Percentiles rank a stretch among this genome's conserved stretches.
Conservation (phyloP, 2,113 vertebrate genomes). For the Entelurus aequoreus region DNA sequence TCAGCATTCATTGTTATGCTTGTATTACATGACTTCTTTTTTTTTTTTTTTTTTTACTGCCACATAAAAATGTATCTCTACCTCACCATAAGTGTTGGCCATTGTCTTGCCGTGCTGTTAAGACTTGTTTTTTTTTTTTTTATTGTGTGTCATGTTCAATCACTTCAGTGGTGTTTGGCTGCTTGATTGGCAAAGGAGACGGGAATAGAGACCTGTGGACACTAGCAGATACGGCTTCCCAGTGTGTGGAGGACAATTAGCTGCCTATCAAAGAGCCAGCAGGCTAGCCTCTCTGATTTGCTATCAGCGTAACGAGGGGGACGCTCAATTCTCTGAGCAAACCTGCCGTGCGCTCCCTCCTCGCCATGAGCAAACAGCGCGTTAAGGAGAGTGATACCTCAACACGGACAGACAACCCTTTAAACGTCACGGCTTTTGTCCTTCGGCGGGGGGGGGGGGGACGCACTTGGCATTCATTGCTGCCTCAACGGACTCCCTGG, state of each 20-base stretch:
- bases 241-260: constrained; percentile 72
- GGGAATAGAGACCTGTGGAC: constrained; percentile 71
- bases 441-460: neutral
- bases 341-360: constrained; percentile 5
- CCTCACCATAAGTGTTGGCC: constrained; percentile 77
- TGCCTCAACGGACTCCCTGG: neutral
- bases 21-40: constrained; percentile 5
- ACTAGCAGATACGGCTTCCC: constrained; percentile 68
- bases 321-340: constrained; percentile 31
- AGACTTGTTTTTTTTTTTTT: constrained; percentile 68
- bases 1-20: constrained; percentile 72
- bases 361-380: constrained; percentile 12
- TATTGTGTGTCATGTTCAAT: constrained; percentile 88
- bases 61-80: constrained; percentile 85
- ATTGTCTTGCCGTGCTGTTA: constrained; percentile 74
- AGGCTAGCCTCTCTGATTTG: constrained; percentile 60
- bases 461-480: neutral
- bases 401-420: neutral
- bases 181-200: constrained; percentile 48
- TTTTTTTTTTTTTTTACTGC: constrained; percentile 40
- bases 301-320: constrained; percentile 69
- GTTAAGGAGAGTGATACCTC: constrained; percentile 2
- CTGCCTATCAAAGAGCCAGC: constrained; percentile 73
- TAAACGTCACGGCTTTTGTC: neutral
- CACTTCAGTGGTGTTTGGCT: constrained; percentile 72